Evolutionary conservation across 2,113 vertebrate genomes (phyloP).

Genomic region (Herpailurus yagouaroundi): DNA sequence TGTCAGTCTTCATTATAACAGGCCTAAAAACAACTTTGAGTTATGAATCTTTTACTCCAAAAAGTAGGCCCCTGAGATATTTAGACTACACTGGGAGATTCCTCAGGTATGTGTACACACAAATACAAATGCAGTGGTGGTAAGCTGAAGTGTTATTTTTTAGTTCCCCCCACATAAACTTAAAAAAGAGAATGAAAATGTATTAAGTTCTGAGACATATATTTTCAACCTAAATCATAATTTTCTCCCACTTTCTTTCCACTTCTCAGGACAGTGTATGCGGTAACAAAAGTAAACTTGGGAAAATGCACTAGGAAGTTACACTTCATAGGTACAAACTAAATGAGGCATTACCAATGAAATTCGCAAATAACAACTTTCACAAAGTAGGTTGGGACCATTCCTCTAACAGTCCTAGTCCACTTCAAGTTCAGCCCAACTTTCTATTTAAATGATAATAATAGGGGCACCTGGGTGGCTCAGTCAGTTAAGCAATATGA

Average conservation of each 20-base stretch:
- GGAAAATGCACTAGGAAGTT: constrained; percentile 68
- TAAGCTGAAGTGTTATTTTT: constrained; percentile 34
- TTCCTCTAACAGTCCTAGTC: constrained; percentile 41
- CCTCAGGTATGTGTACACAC: constrained; percentile 64
- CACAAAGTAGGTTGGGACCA: constrained; percentile 68
- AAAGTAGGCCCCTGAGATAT: constrained; percentile 52
- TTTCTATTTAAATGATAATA: constrained; percentile 45
- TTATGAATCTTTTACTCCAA: constrained; percentile 67
- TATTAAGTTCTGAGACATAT: constrained; percentile 71
- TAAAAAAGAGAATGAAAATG: constrained; percentile 58
- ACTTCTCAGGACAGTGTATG: constrained; percentile 67
- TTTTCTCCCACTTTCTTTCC: constrained; percentile 69
- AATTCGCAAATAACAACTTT: constrained; percentile 70
- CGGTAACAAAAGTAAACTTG: constrained; percentile 78
- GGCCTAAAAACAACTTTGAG: constrained; percentile 40
- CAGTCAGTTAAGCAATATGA: too few relatives aligned
- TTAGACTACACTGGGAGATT: constrained; percentile 60
- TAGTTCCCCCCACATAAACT: not conserved
- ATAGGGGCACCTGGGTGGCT: too few relatives aligned
- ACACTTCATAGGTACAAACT: constrained; percentile 20
- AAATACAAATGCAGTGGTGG: constrained; percentile 26
- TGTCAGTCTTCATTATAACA: constrained; percentile 41
- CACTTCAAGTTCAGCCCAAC: constrained; percentile 40
- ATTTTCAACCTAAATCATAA: constrained; percentile 80
- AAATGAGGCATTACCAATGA: constrained; percentile 22